phyloP scores from a whole-genome alignment of 2,797 vertebrate species.

The Bufotes viridis region DNA sequence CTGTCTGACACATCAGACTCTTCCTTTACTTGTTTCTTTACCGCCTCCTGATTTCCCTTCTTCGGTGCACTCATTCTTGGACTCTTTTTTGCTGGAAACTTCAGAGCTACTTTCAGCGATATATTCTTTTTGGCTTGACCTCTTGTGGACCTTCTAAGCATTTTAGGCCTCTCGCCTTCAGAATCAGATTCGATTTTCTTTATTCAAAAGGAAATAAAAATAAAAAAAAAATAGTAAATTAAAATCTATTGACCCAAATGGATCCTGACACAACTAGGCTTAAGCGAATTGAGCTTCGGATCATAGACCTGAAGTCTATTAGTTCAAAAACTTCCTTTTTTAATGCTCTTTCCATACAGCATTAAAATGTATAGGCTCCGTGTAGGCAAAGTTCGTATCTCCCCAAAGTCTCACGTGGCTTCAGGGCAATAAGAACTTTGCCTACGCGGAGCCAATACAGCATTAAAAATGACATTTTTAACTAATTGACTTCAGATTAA shows the following conservation, averaged over 20 bases:
- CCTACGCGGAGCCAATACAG: too few relatives aligned
- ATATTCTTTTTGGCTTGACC: slow-evolving; percentile 66
- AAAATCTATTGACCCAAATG: not conserved
- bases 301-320: too few relatives aligned
- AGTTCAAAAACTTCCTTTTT: too few relatives aligned
- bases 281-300: too few relatives aligned
- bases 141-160: slow-evolving; percentile 64
- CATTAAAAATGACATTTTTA: too few relatives aligned
- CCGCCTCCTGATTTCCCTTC: slow-evolving; percentile 32
- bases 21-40: slow-evolving; percentile 46
- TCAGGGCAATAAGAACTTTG: too few relatives aligned
- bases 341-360: too few relatives aligned
- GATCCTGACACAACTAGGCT: not conserved
- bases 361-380: too few relatives aligned
- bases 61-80: slow-evolving; percentile 66
- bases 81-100: slow-evolving; percentile 80
- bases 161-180: slow-evolving; percentile 55
- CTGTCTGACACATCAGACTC: slow-evolving; percentile 73
- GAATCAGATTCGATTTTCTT: slow-evolving; percentile 78
- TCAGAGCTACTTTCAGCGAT: slow-evolving; percentile 86
- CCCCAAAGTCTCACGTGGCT: too few relatives aligned
- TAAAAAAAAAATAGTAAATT: not conserved
- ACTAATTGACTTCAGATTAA: too few relatives aligned
- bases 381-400: too few relatives aligned
- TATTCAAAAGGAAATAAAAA: not conserved